phyloP scores from a whole-genome alignment of 1,140 invertebrate genomes.

The Zaprionus ghesquierei region DNA sequence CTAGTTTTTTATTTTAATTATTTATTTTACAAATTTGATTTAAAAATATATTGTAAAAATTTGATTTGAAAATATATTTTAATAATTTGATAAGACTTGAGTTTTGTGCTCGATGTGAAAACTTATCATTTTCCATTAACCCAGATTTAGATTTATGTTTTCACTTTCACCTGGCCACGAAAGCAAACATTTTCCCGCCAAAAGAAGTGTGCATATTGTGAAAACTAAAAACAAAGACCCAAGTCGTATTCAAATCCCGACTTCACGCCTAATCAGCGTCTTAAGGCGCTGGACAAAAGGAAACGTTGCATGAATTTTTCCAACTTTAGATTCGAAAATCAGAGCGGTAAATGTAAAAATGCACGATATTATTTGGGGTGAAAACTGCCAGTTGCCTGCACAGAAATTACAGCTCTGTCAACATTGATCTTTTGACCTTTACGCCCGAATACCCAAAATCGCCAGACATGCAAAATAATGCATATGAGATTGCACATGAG shows the following conservation, averaged over 20 bases:
- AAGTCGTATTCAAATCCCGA: conserved; percentile 67
- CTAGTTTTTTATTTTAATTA: neutral
- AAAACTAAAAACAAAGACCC: conserved; percentile 18
- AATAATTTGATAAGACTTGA: no score
- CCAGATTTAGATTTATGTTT: neutral
- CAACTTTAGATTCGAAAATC: conserved; percentile 39
- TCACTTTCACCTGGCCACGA: conserved; percentile 3
- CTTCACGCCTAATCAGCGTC: conserved; percentile 76
- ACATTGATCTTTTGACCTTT: conserved; percentile 79
- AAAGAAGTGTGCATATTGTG: conserved; percentile 33
- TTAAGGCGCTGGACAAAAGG: conserved; percentile 60
- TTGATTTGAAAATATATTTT: no score
- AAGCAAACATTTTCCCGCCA: conserved; percentile 53
- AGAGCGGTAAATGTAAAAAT: conserved; percentile 61
- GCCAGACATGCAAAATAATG: conserved; percentile 80
- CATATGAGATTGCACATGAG: conserved; percentile 62
- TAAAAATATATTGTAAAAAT: no score
- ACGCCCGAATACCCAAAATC: conserved; percentile 70
- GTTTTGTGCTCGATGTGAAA: neutral
- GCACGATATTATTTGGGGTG: conserved; percentile 29
- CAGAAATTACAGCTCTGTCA: conserved; percentile 49
- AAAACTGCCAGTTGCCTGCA: conserved; percentile 23
- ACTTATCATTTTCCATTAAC: neutral
- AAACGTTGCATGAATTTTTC: conserved; percentile 61
- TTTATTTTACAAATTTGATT: no score